phyloP scores from a whole-genome alignment of 2,113 vertebrate genomes.

The Vulpes lagopus region DNA sequence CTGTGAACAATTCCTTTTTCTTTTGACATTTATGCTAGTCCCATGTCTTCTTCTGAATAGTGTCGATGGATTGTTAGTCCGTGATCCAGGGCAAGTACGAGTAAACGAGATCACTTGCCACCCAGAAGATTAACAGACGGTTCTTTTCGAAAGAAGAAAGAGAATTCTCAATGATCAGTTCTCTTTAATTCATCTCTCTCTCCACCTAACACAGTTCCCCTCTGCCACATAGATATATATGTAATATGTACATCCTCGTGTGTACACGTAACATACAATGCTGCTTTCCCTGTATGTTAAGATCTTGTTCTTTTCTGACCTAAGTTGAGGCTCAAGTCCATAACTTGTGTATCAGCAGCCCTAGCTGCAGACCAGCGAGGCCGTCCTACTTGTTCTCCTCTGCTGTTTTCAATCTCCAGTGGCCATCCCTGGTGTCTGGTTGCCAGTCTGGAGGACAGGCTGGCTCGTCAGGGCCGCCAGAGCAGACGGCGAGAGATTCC shows the following conservation, averaged over 20 bases:
- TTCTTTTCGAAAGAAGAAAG: conserved; percentile 28
- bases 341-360: background rate
- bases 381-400: background rate
- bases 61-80: background rate
- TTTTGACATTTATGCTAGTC: background rate
- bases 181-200: background rate
- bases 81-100: background rate
- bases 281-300: background rate
- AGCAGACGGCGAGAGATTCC: background rate
- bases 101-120: background rate
- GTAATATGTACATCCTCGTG: background rate
- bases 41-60: background rate
- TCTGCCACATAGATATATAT: background rate
- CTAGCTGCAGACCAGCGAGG: background rate
- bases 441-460: background rate
- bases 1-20: background rate
- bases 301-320: background rate
- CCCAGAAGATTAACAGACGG: background rate
- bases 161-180: background rate
- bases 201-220: background rate
- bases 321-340: background rate
- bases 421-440: background rate
- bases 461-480: background rate
- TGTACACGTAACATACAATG: background rate
- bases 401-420: background rate